Base-by-base conservation (phyloP, 1,140 invertebrate species). In the Eurosta solidaginis region DNA sequence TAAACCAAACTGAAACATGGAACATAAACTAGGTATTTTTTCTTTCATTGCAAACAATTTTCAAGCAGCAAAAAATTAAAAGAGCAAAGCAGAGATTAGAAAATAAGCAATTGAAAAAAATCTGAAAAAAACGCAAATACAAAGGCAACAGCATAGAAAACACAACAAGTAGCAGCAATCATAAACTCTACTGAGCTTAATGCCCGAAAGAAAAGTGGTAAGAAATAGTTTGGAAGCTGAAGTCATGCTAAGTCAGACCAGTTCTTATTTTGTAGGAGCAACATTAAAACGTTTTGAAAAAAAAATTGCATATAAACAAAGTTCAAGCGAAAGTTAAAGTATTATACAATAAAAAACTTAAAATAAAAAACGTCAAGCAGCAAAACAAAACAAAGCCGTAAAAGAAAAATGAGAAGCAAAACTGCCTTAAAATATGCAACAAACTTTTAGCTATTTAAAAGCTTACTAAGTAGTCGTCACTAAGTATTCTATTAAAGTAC, bases 341-440 rank as follows among this genome's bases (percentile, higher is more conserved):
- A 54, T 25, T 12, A 29, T 2, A 54, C 10, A 54, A 20, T 25
- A 25, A 54, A 12, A 59, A 29, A 25, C 27, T 14, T 59, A 25
- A 29, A 59, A 59, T 59, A 27, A 36, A 17, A 59, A 59, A 36
- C 17, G 17, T 59, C n/a, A 29, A 27, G 27, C 17, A 59, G 27
- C 14, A 59, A 59, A 17, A 59, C 29, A 36, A 68, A 36, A 68
- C 17, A 17, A 42, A 54, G 45, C 45, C n/a, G n/a, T n/a, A n/a
- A n/a, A n/a, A n/a, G 45, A 47, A 47, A 47, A 3, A 68, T 40
- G 20, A 20, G 33, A 20, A 40, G 33, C 17, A 20, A 68, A 68
- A 68, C 59, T 68, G 59, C 59, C 59, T 68, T 68, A 68, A 40
- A 68, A 68, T 68, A 36, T 68, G 59, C 59, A 68, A 68, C 33